Percentiles rank a stretch among this genome's conserved stretches.
Evolutionary conservation across 2,888 invertebrate genomes (phyloP).

Genomic region (Lasioglossum lativentre): DNA sequence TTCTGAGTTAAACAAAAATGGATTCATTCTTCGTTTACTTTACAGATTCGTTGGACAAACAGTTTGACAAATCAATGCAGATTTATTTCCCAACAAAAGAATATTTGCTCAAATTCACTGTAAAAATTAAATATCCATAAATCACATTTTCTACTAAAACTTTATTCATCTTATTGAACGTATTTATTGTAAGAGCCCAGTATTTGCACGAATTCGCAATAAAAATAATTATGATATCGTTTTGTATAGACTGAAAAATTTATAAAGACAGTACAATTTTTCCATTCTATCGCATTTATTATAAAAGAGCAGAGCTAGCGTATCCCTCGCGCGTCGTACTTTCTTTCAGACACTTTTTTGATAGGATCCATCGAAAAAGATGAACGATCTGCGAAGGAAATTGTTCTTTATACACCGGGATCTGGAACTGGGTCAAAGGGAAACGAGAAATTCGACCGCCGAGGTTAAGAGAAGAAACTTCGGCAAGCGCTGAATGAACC

Average conservation of each 20-base stretch:
- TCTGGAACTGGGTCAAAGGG: conserved; percentile 15
- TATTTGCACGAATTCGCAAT: neutral
- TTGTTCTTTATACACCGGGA: conserved; percentile 12
- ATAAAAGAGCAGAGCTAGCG: neutral
- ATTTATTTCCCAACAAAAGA: no score
- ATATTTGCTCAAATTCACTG: no score
- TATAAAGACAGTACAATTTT: no score
- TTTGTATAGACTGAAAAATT: neutral
- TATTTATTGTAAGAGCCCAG: no score
- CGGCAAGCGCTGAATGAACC: neutral
- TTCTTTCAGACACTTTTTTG: neutral
- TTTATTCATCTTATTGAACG: neutral
- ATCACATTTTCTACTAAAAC: no score
- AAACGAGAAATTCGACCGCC: neutral
- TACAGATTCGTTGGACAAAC: no score
- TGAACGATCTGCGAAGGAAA: conserved; percentile 10
- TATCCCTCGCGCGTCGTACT: neutral
- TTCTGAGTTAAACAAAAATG: neutral
- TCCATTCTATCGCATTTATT: neutral
- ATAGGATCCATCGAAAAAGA: neutral
- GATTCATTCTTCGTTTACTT: no score
- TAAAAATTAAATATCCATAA: no score
- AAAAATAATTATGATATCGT: neutral
- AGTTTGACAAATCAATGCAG: no score
- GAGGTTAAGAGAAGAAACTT: neutral